Percentiles rank a stretch among this genome's conserved stretches.
Evolutionary conservation across 2,888 invertebrate species (phyloP).

Genomic region (Eupithecia inturbata): DNA sequence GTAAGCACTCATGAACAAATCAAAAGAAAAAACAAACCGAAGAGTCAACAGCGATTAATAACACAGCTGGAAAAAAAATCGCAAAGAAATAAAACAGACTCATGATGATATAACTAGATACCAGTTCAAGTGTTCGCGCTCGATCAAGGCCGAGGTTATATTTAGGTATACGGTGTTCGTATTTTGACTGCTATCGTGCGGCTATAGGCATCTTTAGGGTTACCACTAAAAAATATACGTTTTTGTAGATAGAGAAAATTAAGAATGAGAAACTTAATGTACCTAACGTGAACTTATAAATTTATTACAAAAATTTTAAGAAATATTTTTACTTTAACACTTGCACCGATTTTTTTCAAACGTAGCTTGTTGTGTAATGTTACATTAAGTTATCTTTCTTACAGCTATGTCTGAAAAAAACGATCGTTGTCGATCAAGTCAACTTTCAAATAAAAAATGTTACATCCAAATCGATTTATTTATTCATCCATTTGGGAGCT

Average conservation of each 20-base stretch:
- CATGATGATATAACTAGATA: conserved; percentile 27
- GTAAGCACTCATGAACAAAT: neutral
- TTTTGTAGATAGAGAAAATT: neutral
- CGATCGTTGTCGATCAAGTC: too few species aligned
- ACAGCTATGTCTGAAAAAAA: too few species aligned
- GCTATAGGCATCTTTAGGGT: conserved; percentile 15
- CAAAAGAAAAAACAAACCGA: neutral
- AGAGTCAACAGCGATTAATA: neutral
- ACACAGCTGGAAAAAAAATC: neutral
- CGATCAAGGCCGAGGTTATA: conserved; percentile 34
- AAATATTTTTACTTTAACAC: too few species aligned
- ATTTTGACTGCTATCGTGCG: conserved; percentile 14
- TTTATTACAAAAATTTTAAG: neutral
- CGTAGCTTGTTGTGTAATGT: too few species aligned
- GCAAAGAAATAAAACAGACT: conserved; percentile 15
- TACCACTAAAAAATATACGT: neutral
- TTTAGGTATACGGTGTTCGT: conserved; percentile 24
- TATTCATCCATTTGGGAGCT: too few species aligned
- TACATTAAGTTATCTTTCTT: too few species aligned
- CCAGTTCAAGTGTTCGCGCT: conserved; percentile 32
- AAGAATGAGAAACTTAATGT: neutral
- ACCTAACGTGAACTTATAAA: too few species aligned
- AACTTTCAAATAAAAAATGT: too few species aligned
- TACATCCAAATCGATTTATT: too few species aligned
- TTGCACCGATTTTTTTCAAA: too few species aligned